Evolutionary conservation across 2,113 vertebrate species (phyloP).

Genomic region (Plotosus lineatus): DNA sequence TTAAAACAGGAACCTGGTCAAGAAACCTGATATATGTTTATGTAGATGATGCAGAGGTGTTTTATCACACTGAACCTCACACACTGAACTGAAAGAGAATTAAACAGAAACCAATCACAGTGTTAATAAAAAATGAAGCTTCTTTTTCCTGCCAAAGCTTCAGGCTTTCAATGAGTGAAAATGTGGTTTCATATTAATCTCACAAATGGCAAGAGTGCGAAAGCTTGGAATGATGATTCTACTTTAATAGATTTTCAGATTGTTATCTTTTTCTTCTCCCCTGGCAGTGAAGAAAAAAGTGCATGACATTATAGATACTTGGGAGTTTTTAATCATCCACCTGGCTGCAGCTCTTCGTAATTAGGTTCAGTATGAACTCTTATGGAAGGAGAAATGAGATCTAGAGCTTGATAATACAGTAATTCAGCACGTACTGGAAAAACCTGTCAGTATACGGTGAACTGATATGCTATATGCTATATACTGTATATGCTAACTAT

Average conservation of each 20-base stretch:
- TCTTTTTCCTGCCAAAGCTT: not conserved
- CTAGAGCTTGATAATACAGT: not conserved
- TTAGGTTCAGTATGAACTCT: not conserved
- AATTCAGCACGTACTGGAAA: not conserved
- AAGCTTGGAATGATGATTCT: not conserved
- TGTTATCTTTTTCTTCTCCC: not conserved
- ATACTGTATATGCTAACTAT: no score
- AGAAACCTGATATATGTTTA: not conserved
- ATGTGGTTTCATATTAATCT: not conserved
- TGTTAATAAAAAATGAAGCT: not conserved
- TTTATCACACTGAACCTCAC: not conserved
- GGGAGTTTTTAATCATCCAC: not conserved
- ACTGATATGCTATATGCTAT: not conserved
- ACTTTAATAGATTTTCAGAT: constrained; percentile 7
- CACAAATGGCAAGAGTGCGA: not conserved
- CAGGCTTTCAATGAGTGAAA: constrained; percentile 14
- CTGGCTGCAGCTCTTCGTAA: not conserved
- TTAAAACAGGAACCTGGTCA: not conserved
- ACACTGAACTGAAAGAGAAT: not conserved
- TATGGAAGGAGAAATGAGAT: not conserved
- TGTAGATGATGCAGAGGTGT: not conserved
- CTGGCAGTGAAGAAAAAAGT: not conserved
- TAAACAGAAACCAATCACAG: not conserved
- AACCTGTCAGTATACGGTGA: not conserved
- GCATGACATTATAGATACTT: not conserved